These are phyloP conservation scores for Stenoptilia bipunctidactyla DNA, from an alignment of 2,888 invertebrate genomes.

Conservation along the genomic window DNA sequence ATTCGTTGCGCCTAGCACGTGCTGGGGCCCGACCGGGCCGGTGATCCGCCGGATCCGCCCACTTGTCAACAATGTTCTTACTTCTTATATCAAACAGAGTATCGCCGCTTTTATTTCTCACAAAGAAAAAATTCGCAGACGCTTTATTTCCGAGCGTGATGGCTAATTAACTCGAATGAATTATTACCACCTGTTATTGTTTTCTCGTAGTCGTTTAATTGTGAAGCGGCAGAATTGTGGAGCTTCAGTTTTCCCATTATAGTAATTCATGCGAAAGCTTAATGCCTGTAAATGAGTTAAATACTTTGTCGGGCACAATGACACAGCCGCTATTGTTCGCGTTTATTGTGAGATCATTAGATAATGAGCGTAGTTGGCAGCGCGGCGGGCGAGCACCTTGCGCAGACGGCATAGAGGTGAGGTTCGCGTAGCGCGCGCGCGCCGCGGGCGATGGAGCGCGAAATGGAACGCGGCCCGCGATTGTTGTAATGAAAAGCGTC, in stretches of 20 bases:
- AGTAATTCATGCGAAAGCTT: slow-evolving; percentile 1
- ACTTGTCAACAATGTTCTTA: no score
- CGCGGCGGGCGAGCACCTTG: background rate
- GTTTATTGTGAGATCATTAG: slow-evolving; percentile 1
- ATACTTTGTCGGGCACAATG: slow-evolving; percentile 1
- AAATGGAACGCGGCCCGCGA: slow-evolving; percentile 28
- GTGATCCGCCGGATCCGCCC: no score
- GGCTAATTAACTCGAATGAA: slow-evolving; percentile 1
- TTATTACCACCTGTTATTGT: slow-evolving; percentile 1
- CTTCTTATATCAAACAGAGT: background rate
- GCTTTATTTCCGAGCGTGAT: background rate
- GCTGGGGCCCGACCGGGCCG: slow-evolving; percentile 2
- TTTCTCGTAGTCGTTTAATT: slow-evolving; percentile 1
- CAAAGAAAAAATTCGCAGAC: background rate
- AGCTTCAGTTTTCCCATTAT: slow-evolving; percentile 1
- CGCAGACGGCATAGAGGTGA: background rate
- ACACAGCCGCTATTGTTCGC: background rate
- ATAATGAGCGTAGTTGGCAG: background rate
- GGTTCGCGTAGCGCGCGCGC: background rate
- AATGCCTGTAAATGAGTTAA: background rate
- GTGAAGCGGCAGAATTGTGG: background rate
- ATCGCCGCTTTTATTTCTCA: background rate
- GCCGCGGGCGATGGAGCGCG: slow-evolving; percentile 17
- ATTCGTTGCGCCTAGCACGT: slow-evolving; percentile 21
- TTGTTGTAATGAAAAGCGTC: slow-evolving; percentile 52